Evolutionary conservation across 2,113 vertebrate genomes (phyloP), one percentile per base, ranked within the genome.

Genomic region (Malurus alboscapulatus): DNA sequence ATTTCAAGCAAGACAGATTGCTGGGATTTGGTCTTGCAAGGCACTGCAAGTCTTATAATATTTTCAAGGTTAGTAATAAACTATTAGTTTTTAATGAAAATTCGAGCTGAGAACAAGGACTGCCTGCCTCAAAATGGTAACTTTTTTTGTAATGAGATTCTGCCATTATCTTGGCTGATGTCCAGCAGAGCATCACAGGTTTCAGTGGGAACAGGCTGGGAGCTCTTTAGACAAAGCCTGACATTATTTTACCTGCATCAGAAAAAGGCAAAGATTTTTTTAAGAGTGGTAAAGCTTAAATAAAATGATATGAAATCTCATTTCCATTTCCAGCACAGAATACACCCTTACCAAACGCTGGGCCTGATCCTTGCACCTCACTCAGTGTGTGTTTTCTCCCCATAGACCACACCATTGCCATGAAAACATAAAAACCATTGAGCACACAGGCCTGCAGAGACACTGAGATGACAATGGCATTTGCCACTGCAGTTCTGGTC

Each of bases 71-170:
- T 92, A 44, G 25, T 48, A 90, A 67, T 80, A 91, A 95, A 29
- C 34, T 40, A 32, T 88, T 44, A 27, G 36, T 55, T 92, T 91
- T 32, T 66, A 87, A 87, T 55, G 67, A 94, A 95, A 72, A 83
- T 40, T 58, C 30, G 51, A 83, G 62, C 66, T 79, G 26, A 89
- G 34, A 26, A 45, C 5, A 2, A 85, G 63, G 83, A 42, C 45
- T 69, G 67, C 30, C 65, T 84, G 36, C n/a, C 50, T 73, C 42
- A 62, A 79, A 79, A 85, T 18, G 47, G 42, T 62, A 55, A 54
- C 40, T n/a, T 72, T 67, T 84, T 84, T 87, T 73, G 29, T 75
- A 54, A 79, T 36, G 77, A 87, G 73, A 30, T 50, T 34, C 71
- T 62, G 47, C 25, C 38, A 74, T 91, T 71, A 29, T 40, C 51